These are phyloP conservation scores for Orthosia incerta DNA, from an alignment of 2,888 invertebrate genomes.

Conservation along the genomic window DNA sequence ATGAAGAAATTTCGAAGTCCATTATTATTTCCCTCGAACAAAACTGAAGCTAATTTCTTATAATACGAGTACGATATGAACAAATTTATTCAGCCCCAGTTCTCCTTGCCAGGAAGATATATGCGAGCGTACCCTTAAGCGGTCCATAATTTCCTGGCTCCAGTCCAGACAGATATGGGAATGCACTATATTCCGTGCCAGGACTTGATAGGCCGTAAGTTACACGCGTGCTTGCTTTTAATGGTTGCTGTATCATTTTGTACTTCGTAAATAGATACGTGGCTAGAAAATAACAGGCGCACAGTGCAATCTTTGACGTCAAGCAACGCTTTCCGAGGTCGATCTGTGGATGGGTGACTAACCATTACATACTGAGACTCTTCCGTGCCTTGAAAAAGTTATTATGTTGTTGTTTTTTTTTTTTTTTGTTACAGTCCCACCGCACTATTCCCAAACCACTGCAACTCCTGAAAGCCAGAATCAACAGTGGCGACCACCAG, in stretches of 20 bases:
- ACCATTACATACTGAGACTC: too few species aligned
- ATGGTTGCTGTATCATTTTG: background rate
- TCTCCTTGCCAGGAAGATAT: constrained; percentile 25
- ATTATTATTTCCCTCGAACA: background rate
- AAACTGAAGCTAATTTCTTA: background rate
- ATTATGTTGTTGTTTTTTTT: too few species aligned
- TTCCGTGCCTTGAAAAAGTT: too few species aligned
- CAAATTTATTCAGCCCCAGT: constrained; percentile 30
- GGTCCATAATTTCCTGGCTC: constrained; percentile 48
- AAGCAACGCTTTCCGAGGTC: too few species aligned
- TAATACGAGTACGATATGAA: background rate
- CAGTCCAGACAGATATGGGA: constrained; percentile 41
- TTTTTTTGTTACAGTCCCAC: too few species aligned
- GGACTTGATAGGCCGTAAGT: constrained; percentile 8
- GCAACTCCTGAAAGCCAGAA: too few species aligned
- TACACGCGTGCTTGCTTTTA: constrained; percentile 4
- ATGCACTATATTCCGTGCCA: constrained; percentile 43
- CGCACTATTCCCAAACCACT: too few species aligned
- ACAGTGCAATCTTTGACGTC: too few species aligned
- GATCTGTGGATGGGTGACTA: too few species aligned
- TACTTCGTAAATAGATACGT: too few species aligned
- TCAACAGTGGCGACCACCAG: too few species aligned
- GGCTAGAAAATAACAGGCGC: too few species aligned
- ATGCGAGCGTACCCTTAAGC: constrained; percentile 33
- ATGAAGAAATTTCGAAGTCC: background rate